Evolutionary conservation across 2,888 invertebrate species (phyloP), one percentile per base, ranked within the genome.

Genomic region (Auanema freiburgensis): DNA sequence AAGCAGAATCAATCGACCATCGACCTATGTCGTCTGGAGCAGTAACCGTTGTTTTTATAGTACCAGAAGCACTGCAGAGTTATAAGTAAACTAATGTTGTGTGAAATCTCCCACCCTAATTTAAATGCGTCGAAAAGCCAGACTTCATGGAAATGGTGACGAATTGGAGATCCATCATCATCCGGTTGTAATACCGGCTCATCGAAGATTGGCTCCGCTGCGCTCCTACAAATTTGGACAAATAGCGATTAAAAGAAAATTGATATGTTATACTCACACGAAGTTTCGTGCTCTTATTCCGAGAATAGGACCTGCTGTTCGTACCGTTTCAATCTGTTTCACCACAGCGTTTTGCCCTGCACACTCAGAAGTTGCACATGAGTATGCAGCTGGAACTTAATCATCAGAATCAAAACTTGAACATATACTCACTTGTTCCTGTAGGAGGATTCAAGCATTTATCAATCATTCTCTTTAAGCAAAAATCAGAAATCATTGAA

Each of bases 61-160:
- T 67, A 21, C 71, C 74, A 21, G 67, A 64, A 21, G 57, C 53
- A 57, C 71, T 71, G 25, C 42, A 57, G 5, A 53, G 53, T 8
- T 5, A 43, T 40, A 25, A 65, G 33, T 54, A 51, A 58, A 18
- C 49, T 46, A 33, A 58, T 0, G 12, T 52, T 6, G n/a, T n/a
- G 6, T 18, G n/a, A 46, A 50, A 51, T 3, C 12, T 49, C 66
- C 59, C 23, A 80, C 79, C 66, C 72, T 11, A 81, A 59, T 18
- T 59, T 46, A 51, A 69, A 66, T 33, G 78, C 71, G 49, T 81
- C 77, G 49, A 81, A 81, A n/a, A 79, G 68, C 81, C 80, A 81
- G 3, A 79, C 79, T 65, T 81, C 80, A 8, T 78, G 79, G 55
- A 81, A 81, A 55, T 71, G 66, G 49, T 69, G 61, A 6, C 73